Evolutionary conservation across 2,113 vertebrate species (phyloP).

Genomic region (Apodemus sylvaticus): DNA sequence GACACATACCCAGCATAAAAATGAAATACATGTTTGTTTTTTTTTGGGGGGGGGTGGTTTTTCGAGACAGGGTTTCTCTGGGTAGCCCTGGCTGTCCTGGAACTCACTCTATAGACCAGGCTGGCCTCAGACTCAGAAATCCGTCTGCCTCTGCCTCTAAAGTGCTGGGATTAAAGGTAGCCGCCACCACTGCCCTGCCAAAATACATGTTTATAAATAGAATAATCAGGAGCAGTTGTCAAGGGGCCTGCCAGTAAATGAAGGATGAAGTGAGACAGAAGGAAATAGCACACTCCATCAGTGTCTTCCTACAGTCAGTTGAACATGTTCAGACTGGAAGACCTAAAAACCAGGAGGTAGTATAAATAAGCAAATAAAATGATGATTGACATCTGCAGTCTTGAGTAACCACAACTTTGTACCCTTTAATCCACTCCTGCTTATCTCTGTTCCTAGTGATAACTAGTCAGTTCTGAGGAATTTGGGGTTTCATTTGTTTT

Average conservation of each 20-base stretch:
- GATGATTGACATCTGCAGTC: background rate
- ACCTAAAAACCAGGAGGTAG: background rate
- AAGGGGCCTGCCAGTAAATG: background rate
- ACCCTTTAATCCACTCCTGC: background rate
- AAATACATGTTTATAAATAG: no score
- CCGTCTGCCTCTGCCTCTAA: no score
- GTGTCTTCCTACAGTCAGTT: background rate
- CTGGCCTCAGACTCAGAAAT: no score
- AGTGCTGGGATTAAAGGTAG: no score
- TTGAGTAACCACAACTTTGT: background rate
- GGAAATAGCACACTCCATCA: background rate
- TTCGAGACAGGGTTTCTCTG: no score
- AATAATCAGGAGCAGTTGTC: background rate
- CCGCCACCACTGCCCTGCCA: no score
- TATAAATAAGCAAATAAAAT: constrained; percentile 24
- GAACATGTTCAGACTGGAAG: constrained; percentile 10
- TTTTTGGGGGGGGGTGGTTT: no score
- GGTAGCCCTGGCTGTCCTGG: no score
- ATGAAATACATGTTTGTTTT: background rate
- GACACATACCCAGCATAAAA: background rate
- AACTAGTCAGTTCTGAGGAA: background rate
- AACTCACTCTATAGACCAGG: no score
- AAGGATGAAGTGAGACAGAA: background rate
- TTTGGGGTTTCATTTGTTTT: background rate
- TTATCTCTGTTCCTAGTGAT: background rate